Percentiles rank a stretch among this genome's conserved stretches.
phyloP scores from a whole-genome alignment of 2,888 invertebrate genomes.

The Drosophila seclusa region DNA sequence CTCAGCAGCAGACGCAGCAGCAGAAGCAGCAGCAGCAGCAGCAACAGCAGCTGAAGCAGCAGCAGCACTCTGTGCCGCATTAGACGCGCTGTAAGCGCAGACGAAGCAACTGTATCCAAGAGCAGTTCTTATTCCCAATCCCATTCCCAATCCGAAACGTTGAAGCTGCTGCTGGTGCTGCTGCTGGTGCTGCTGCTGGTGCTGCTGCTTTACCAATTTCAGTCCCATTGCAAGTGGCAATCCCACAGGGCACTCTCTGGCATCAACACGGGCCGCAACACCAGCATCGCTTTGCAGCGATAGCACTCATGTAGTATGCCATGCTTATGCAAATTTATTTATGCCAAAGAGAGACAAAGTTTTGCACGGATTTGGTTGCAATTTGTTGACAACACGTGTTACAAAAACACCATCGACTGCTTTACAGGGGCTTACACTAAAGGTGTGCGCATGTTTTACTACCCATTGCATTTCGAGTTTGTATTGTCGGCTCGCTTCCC shows the following conservation, averaged over 20 bases:
- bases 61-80: conserved; percentile 14
- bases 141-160: not conserved
- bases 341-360: conserved; percentile 75
- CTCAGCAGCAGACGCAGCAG: not conserved
- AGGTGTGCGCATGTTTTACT: conserved; percentile 16
- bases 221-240: conserved; percentile 23
- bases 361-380: conserved; percentile 73
- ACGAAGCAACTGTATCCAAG: conserved; percentile 18
- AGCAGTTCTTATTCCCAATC: not conserved
- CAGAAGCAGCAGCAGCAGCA: not conserved
- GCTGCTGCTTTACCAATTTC: conserved; percentile 11
- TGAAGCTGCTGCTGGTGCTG: not conserved
- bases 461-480: not conserved
- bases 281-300: conserved; percentile 11
- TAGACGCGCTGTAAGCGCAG: conserved; percentile 36
- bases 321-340: conserved; percentile 75
- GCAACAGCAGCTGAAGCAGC: not conserved
- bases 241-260: conserved; percentile 3
- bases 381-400: conserved; percentile 78
- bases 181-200: not conserved
- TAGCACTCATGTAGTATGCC: conserved; percentile 55
- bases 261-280: conserved; percentile 10
- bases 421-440: conserved; percentile 3
- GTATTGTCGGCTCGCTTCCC: not conserved
- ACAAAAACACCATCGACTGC: conserved; percentile 36